Evolutionary conservation across 2,888 invertebrate genomes (phyloP).

Genomic region (Brachypterus glaber): DNA sequence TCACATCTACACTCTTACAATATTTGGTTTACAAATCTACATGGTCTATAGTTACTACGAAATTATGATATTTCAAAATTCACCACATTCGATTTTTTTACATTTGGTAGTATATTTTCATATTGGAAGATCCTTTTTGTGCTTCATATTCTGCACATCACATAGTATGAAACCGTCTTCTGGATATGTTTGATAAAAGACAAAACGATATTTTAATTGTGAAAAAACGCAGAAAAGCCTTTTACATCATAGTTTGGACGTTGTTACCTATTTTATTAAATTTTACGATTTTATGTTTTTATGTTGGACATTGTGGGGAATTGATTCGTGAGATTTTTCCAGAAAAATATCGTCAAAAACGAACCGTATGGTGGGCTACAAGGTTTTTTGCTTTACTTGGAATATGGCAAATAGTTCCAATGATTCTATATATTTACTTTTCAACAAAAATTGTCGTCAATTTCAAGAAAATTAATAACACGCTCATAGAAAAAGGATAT

Average conservation of each 20-base stretch:
- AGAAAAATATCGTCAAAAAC: too few relatives aligned
- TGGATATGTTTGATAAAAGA: background rate
- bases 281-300: background rate
- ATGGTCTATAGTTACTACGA: background rate
- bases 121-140: background rate
- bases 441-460: constrained; percentile 16
- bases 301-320: background rate
- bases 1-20: background rate
- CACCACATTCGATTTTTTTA: background rate
- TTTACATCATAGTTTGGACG: background rate
- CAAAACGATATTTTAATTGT: background rate
- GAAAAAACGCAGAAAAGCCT: background rate
- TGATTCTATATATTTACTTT: constrained; percentile 24
- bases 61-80: background rate
- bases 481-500: constrained; percentile 12
- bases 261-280: background rate
- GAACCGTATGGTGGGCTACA: too few relatives aligned
- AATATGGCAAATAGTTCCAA: constrained; percentile 23
- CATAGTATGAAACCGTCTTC: background rate
- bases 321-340: background rate
- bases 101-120: background rate
- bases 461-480: constrained; percentile 20
- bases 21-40: background rate
- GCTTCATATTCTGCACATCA: background rate
- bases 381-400: constrained; percentile 22